phyloP scores from a whole-genome alignment of 2,888 invertebrate species.

The Dendrolimus pini region DNA sequence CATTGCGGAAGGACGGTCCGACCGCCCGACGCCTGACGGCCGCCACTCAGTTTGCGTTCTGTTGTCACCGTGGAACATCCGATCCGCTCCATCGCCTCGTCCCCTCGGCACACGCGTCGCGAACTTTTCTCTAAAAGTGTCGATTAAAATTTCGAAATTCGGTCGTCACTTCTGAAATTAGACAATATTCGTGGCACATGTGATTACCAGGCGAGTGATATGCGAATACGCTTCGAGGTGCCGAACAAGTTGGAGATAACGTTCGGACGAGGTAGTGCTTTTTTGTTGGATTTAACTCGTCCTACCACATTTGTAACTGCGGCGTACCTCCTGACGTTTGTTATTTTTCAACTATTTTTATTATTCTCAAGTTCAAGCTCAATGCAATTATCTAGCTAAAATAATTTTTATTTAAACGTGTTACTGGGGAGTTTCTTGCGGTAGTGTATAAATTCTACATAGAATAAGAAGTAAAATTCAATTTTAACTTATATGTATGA shows the following conservation, averaged over 20 bases:
- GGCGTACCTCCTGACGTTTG: too few relatives aligned
- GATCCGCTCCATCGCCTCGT: constrained; percentile 47
- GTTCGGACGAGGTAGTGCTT: constrained; percentile 59
- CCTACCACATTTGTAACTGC: neutral
- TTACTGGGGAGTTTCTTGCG: too few relatives aligned
- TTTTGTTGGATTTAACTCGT: constrained; percentile 9
- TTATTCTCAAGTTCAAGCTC: too few relatives aligned
- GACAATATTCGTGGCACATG: constrained; percentile 30
- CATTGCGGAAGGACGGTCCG: constrained; percentile 55
- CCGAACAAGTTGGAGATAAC: constrained; percentile 72
- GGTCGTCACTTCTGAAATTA: constrained; percentile 25
- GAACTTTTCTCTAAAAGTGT: constrained; percentile 24
- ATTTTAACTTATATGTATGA: too few relatives aligned
- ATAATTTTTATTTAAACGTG: too few relatives aligned
- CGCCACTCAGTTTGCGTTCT: constrained; percentile 44
- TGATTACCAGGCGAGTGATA: constrained; percentile 44
- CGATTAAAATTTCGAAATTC: constrained; percentile 20
- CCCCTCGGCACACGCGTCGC: constrained; percentile 18
- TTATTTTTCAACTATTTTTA: too few relatives aligned
- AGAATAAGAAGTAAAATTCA: too few relatives aligned
- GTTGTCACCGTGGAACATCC: constrained; percentile 58
- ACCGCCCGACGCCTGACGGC: constrained; percentile 9
- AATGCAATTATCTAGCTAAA: too few relatives aligned
- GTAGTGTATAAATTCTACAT: too few relatives aligned
- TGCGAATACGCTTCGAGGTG: constrained; percentile 71